phyloP scores from a whole-genome alignment of 2,113 vertebrate species.

The Archilochus colubris region DNA sequence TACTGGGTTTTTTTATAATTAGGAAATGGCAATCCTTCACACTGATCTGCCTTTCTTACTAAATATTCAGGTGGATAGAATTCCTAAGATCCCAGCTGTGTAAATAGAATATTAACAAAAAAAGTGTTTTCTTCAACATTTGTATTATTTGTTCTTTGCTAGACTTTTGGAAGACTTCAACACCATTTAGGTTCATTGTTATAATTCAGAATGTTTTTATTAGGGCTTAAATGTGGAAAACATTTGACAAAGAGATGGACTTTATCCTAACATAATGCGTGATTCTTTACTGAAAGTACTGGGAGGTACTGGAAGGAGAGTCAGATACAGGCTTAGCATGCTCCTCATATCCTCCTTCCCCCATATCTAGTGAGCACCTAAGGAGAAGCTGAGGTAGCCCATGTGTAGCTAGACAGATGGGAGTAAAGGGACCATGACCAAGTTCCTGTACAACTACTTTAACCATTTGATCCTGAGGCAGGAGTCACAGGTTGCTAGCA shows the following conservation, averaged over 20 bases:
- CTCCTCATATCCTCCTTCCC: not conserved
- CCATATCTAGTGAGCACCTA: not conserved
- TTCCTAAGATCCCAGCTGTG: constrained; percentile 39
- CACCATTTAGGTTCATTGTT: not conserved
- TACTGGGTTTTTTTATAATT: not conserved
- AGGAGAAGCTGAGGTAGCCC: not conserved
- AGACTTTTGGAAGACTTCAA: not conserved
- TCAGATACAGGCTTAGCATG: not conserved
- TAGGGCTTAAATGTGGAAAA: constrained; percentile 4
- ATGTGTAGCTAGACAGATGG: not conserved
- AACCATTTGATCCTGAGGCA: not conserved
- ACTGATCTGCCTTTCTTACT: constrained; percentile 23
- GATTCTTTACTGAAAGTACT: not conserved
- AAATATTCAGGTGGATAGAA: constrained; percentile 22
- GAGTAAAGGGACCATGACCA: not conserved
- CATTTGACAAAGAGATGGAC: not conserved
- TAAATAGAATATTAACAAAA: constrained; percentile 44
- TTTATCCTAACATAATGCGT: not conserved
- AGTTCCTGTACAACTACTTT: not conserved
- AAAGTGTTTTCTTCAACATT: constrained; percentile 14
- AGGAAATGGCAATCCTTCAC: constrained; percentile 5
- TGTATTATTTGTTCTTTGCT: constrained; percentile 31
- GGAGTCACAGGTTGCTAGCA: accelerated
- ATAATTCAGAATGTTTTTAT: constrained; percentile 13
- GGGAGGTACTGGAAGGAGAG: not conserved